Conservation (phyloP, 2,797 vertebrate genomes). For the Pseudochromis fuscus region DNA sequence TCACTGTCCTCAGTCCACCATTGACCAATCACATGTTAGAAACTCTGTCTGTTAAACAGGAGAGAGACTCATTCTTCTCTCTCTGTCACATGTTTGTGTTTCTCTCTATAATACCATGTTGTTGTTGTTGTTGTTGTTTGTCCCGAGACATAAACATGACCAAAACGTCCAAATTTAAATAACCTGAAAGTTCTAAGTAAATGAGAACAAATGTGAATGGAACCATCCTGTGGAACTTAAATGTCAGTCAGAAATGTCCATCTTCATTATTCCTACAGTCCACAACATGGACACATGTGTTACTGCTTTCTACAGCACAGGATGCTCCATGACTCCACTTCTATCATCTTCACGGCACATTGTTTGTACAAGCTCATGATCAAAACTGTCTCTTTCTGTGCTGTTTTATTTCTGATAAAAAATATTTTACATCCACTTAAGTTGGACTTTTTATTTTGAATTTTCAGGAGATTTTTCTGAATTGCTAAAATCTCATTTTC, state of each 20-base stretch:
- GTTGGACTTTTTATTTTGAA: neutral
- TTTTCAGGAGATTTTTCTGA: no score
- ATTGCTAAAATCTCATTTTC: no score
- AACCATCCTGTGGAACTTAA: neutral
- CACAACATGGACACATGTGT: constrained; percentile 6
- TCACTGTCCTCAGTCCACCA: constrained; percentile 39
- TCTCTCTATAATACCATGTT: neutral
- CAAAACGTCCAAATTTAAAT: constrained; percentile 34
- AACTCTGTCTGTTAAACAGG: constrained; percentile 20
- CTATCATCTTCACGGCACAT: constrained; percentile 41
- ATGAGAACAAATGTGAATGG: neutral
- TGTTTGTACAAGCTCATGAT: constrained; percentile 39
- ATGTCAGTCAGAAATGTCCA: neutral
- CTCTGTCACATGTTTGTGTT: constrained; percentile 15
- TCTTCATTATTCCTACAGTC: neutral
- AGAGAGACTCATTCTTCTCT: constrained; percentile 5
- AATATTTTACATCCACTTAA: constrained; percentile 32
- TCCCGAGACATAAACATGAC: constrained; percentile 29
- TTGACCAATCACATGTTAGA: constrained; percentile 62
- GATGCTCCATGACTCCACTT: constrained; percentile 26
- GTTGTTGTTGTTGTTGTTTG: constrained; percentile 9
- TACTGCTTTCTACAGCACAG: neutral
- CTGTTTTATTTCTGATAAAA: constrained; percentile 50
- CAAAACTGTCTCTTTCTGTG: constrained; percentile 47
- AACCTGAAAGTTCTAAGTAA: neutral